Evolutionary conservation across 2,113 vertebrate genomes (phyloP), one percentile per base, ranked within the genome.

Genomic region (Xenopus borealis): DNA sequence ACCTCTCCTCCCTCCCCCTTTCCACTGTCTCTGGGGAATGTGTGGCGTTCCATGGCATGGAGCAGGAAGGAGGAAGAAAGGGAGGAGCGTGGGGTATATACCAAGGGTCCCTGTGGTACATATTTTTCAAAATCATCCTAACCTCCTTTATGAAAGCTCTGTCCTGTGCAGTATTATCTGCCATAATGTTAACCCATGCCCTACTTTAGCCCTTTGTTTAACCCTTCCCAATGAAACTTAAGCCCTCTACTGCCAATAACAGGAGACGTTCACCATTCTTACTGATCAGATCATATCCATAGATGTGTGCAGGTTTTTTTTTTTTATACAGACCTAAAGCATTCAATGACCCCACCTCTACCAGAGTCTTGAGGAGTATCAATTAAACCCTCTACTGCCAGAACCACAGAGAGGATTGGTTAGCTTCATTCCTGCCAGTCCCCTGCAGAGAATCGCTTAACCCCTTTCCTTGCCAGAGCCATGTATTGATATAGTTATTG

Each of bases 1-100:
- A n/a, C n/a, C n/a, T n/a, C n/a, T n/a, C n/a, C n/a, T n/a, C n/a
- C n/a, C n/a, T n/a, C n/a, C 40, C 62, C 62, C 50, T 40, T 33
- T 66, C 52, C 33, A 44, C 4, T 40, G 18, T 63, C 61, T 55
- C 50, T 17, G 50, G 71, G 71, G 71, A 72, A 72, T 72, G 30
- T 63, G 12, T 72, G 71, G 61, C 14, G 58, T 52, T 62, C 45
- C 44, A 18, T 10, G 55, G 53, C 11, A 66, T 18, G 44, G 62
- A 46, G 33, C 87, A 2, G 94, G 93, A 17, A 92, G 86, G 0
- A 90, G 87, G 0, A 92, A 92, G 81, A 93, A 85, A 0, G 93
- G 93, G 0, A 92, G 46, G 94, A 0, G 92, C 93, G 82, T 94
- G 74, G 86, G 13, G 80, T 74, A 78, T 87, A 72, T 12, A 83